Percentiles rank a stretch among this genome's conserved stretches.
These are phyloP conservation scores for Plectropomus leopardus DNA, from an alignment of 2,113 vertebrate species.

Conservation along the genomic window DNA sequence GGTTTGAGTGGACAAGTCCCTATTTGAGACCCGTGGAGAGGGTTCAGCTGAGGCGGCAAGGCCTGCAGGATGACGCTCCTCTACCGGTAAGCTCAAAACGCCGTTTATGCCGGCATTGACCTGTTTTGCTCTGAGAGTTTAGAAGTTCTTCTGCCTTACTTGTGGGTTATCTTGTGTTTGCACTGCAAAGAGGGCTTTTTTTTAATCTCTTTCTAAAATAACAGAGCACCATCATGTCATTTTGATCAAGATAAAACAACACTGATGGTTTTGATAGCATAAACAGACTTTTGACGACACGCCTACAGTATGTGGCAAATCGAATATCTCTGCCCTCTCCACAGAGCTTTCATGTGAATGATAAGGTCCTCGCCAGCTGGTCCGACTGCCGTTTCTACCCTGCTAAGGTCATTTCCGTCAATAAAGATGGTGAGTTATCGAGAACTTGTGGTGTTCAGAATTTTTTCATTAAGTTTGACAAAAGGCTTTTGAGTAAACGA, in stretches of 20 bases:
- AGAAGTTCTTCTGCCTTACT: background rate
- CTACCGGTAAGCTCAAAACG: conserved; percentile 85
- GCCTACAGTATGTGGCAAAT: background rate
- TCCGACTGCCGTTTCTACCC: conserved; percentile 98
- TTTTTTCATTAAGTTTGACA: no score
- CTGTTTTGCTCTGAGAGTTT: no score
- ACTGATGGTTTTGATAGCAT: background rate
- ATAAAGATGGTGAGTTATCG: conserved; percentile 94
- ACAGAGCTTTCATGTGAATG: conserved; percentile 94
- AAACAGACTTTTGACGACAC: background rate
- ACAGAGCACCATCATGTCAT: background rate
- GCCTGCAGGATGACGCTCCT: conserved; percentile 89
- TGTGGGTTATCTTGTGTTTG: background rate
- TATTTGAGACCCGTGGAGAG: conserved; percentile 96
- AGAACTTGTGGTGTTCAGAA: background rate
- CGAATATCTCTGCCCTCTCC: conserved; percentile 34
- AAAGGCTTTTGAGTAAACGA: background rate
- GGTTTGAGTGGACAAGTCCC: conserved; percentile 98
- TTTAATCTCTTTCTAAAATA: no score
- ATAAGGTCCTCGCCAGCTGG: conserved; percentile 97
- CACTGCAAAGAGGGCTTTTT: no score
- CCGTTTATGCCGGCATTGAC: background rate
- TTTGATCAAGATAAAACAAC: background rate
- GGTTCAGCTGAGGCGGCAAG: conserved; percentile 93
- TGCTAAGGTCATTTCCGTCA: conserved; percentile 94